Conservation (phyloP, 1,140 invertebrate genomes). For the Rhopalosiphum padi region DNA sequence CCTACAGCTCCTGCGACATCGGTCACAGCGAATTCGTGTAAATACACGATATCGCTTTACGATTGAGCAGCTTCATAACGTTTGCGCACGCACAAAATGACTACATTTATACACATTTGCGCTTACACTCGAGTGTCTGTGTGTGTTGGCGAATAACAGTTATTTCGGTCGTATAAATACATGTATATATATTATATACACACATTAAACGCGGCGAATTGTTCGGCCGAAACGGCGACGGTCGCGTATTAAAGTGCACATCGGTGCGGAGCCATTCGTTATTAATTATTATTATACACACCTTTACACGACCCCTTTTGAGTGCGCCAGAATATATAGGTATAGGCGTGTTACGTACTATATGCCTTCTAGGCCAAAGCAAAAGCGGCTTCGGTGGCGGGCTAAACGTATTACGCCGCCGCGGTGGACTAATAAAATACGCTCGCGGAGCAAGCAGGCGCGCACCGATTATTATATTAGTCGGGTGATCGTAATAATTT, state of each 20-base stretch:
- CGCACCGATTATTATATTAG: not conserved
- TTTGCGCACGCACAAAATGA: not conserved
- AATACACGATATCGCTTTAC: not conserved
- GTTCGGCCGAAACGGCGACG: slow-evolving; percentile 10
- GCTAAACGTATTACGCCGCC: not conserved
- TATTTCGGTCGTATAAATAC: slow-evolving; percentile 3
- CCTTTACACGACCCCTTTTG: not conserved
- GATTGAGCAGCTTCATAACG: not conserved
- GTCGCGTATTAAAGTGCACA: not conserved
- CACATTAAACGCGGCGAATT: slow-evolving; percentile 23
- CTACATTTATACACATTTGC: not conserved
- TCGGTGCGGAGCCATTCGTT: not conserved
- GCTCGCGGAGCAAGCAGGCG: not conserved
- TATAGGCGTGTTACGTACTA: not conserved
- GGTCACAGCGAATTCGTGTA: not conserved
- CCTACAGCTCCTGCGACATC: not conserved
- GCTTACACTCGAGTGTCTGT: not conserved
- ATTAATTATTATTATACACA: slow-evolving; percentile 19
- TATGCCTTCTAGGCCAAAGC: not conserved
- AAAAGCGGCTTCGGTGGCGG: not conserved
- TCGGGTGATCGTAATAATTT: not conserved
- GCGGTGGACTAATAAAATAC: slow-evolving; percentile 8
- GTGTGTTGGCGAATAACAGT: not conserved
- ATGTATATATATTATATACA: not conserved
- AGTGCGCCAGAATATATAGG: not conserved